Percentiles rank a stretch among this genome's conserved stretches.
Conservation (phyloP, 2,888 invertebrate genomes). For the Patella ulyssiponensis region DNA sequence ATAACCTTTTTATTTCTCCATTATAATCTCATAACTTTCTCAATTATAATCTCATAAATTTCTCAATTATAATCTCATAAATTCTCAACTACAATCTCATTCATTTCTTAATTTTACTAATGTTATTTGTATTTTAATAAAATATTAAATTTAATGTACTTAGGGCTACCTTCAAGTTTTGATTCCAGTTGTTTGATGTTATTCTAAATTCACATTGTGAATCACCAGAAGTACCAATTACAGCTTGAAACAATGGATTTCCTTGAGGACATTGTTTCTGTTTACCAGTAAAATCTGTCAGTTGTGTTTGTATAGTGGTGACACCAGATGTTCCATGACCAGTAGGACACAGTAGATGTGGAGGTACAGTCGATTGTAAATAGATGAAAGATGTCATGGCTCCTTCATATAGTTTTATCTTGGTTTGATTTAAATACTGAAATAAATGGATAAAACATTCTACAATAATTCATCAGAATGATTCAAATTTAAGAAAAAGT, state of each 20-base stretch:
- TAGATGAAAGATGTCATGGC: constrained; percentile 20
- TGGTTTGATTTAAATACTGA: background rate
- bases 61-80: too few species aligned
- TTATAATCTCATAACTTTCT: too few species aligned
- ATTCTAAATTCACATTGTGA: background rate
- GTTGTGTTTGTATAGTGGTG: constrained; percentile 12
- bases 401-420: constrained; percentile 34
- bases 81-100: too few species aligned
- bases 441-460: too few species aligned
- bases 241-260: constrained; percentile 40
- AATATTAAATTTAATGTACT: too few species aligned
- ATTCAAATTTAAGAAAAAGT: too few species aligned
- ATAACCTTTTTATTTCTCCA: too few species aligned
- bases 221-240: constrained; percentile 14
- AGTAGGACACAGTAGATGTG: constrained; percentile 35
- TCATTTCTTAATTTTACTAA: too few species aligned
- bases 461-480: too few species aligned
- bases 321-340: background rate
- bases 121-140: too few species aligned
- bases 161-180: too few species aligned
- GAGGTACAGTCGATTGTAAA: constrained; percentile 34
- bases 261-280: constrained; percentile 39
- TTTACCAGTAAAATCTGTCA: constrained; percentile 29
- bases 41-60: too few species aligned
- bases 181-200: background rate